A percentile compares a stretch with the other conserved stretches of the same genome.
Conservation (phyloP, 1,140 invertebrate species). For the Arctopsyche grandis region DNA sequence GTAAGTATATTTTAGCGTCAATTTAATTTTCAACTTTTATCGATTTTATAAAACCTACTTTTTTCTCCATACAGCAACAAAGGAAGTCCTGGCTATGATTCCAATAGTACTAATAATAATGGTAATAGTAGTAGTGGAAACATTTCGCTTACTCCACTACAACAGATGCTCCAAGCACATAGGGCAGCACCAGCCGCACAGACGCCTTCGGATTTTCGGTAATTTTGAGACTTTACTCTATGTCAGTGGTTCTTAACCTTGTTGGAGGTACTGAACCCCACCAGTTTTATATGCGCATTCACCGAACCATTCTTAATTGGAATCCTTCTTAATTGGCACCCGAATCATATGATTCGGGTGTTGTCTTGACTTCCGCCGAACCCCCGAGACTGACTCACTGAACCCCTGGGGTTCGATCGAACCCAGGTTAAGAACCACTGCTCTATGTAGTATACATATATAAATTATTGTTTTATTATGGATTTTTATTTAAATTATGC, state of each 20-base stretch:
- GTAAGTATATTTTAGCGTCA: constrained; percentile 55
- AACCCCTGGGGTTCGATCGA: too few species aligned
- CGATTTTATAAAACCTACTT: constrained; percentile 7
- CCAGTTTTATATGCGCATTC: too few species aligned
- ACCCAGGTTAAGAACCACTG: too few species aligned
- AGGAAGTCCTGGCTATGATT: constrained; percentile 57
- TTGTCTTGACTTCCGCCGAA: too few species aligned
- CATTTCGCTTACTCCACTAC: constrained; percentile 59
- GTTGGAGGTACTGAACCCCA: too few species aligned
- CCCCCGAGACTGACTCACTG: too few species aligned
- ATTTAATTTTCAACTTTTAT: constrained; percentile 21
- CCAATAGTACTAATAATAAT: constrained; percentile 62
- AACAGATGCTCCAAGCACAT: constrained; percentile 62
- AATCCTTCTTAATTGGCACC: too few species aligned
- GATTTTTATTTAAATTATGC: background rate
- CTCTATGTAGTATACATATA: background rate
- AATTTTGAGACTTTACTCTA: too few species aligned
- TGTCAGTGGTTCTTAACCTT: too few species aligned
- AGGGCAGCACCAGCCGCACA: constrained; percentile 57
- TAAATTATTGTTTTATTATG: background rate
- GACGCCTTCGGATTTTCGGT: constrained; percentile 54
- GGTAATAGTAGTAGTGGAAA: constrained; percentile 39
- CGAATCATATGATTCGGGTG: too few species aligned
- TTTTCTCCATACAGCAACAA: constrained; percentile 57
- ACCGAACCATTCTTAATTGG: too few species aligned